Evolutionary conservation across 2,797 vertebrate genomes (phyloP), one percentile per base, ranked within the genome.

Genomic region (Sorex maritimensis): DNA sequence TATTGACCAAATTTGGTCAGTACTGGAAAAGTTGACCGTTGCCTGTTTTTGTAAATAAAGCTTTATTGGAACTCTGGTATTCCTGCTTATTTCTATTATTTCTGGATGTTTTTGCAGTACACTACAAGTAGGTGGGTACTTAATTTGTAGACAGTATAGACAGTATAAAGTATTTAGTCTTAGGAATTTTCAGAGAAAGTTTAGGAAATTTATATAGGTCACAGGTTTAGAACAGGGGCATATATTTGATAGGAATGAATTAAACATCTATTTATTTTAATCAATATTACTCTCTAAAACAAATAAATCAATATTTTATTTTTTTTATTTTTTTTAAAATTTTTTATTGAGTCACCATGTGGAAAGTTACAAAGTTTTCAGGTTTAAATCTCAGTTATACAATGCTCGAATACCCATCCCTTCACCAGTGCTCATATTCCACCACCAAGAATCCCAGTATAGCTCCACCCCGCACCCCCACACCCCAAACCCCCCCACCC

Each of bases 21-120:
- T 55, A 10, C 44, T 86, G 28, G 75, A 85, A 44, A 11, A 34
- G n/a, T n/a, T 86, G 4, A 11, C 28, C 26, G 74, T 5, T 74
- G 44, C 7, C 4, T 30, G 8, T 26, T 41, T 89, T 67, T 79
- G 1, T 85, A 90, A 86, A 49, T 86, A 91, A 89, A 87, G 38
- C 19, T 91, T 90, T 87, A 77, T 78, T 90, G 23, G 41, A 74
- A 79, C 11, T 73, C 2, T 74, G 28, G 1, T 41, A 78, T 30
- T 44, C 12, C 0, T 34, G 69, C 65, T 63, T 79, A 2, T 83
- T 93, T 68, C 0, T 78, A 13, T 26, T 79, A 2, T 55, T 21
- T 78, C n/a, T n/a, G 3, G 4, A 28, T 49, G 4, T 1, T 83
- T 80, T 63, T 6, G 2, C 1, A 38, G 2, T 44, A 38, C 6